These are phyloP conservation scores for Halichoerus grypus DNA, from an alignment of 2,113 vertebrate genomes.

Conservation along the genomic window DNA sequence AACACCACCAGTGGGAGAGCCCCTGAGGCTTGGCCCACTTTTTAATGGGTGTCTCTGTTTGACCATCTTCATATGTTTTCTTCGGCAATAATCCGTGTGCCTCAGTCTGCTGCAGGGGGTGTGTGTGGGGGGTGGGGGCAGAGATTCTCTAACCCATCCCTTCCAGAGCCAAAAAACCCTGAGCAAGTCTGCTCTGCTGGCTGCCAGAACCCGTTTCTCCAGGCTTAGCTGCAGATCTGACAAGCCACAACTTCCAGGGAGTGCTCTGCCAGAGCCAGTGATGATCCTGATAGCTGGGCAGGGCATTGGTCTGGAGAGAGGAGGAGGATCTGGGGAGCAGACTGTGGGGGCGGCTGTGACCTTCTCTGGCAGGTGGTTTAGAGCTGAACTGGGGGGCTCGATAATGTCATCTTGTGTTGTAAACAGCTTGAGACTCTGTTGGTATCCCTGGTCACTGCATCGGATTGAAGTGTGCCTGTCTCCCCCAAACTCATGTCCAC, in stretches of 20 bases:
- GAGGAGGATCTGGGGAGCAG: fast-evolving
- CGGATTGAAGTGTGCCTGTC: not conserved
- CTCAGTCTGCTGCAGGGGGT: not conserved
- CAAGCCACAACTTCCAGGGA: not conserved
- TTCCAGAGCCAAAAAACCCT: not conserved
- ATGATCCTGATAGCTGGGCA: fast-evolving
- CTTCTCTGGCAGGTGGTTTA: not conserved
- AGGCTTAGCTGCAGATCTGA: too few species aligned
- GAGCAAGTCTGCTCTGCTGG: fast-evolving
- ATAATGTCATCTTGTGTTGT: too few species aligned
- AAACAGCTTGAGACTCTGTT: too few species aligned
- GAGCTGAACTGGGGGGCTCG: not conserved
- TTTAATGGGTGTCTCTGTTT: fast-evolving
- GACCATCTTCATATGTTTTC: fast-evolving
- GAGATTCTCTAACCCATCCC: fast-evolving
- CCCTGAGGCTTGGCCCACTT: not conserved
- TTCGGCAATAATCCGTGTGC: fast-evolving
- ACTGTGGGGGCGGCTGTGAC: fast-evolving
- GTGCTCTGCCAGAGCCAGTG: fast-evolving
- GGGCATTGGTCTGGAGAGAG: not conserved
- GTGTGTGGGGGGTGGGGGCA: not conserved
- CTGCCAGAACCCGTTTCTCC: not conserved
- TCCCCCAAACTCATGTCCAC: fast-evolving
- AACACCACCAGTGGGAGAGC: fast-evolving
- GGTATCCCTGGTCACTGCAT: not conserved